Conservation (phyloP, 2,797 vertebrate genomes). For the Halcyon chelicuti region DNA sequence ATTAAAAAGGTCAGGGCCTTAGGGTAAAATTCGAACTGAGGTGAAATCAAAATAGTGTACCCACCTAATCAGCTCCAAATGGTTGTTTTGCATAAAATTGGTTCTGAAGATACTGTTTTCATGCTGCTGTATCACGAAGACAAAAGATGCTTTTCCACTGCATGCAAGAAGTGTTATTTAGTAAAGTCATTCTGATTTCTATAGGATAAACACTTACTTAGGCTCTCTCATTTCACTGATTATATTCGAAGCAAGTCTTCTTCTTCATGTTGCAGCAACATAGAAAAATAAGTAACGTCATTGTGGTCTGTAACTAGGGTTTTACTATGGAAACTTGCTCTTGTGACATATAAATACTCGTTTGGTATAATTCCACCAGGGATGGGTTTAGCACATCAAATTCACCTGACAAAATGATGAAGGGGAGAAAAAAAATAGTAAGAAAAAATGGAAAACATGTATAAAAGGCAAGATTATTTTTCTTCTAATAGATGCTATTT, state of each 20-base stretch:
- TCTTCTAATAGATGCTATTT: conserved; percentile 46
- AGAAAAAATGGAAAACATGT: neutral
- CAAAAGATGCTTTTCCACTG: neutral
- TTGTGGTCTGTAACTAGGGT: neutral
- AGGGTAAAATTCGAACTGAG: neutral
- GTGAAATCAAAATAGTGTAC: neutral
- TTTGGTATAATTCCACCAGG: neutral
- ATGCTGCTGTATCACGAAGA: neutral
- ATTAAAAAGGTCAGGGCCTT: neutral
- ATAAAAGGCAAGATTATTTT: conserved; percentile 18
- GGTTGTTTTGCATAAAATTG: neutral
- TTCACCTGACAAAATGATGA: conserved; percentile 2
- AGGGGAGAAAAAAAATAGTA: neutral
- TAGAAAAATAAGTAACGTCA: neutral
- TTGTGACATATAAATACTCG: neutral
- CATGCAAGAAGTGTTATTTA: neutral
- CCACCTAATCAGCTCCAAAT: neutral
- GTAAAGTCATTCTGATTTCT: neutral
- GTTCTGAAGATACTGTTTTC: neutral
- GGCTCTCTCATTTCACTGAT: neutral
- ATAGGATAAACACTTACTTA: neutral
- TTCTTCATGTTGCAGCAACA: neutral
- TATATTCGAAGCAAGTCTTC: neutral
- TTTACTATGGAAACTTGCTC: conserved; percentile 4
- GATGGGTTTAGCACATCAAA: conserved; percentile 4